These are phyloP conservation scores for human (Homo sapiens) DNA, from an alignment of 2,113 vertebrate genomes.

Conservation along the genomic window DNA sequence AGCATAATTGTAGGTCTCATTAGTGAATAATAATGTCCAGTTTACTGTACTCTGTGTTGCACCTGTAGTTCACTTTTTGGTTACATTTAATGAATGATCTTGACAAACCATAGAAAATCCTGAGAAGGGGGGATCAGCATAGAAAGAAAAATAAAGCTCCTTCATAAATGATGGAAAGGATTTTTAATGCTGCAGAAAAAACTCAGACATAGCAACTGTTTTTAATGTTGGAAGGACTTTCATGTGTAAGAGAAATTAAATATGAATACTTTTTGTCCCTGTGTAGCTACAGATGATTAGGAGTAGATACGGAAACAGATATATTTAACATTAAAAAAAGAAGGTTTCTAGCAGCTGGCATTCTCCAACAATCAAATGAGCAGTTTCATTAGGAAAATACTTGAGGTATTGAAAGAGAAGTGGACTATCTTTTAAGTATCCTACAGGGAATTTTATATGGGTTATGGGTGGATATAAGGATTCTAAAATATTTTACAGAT, in stretches of 20 bases:
- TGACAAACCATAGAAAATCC: not conserved
- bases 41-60: not conserved
- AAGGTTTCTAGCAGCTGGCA: not conserved
- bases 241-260: not conserved
- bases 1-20: not conserved
- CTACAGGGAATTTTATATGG: not conserved
- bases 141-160: constrained; percentile 1
- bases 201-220: not conserved
- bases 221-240: constrained; percentile 3
- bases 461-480: not conserved
- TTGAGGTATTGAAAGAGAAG: not conserved
- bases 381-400: not conserved
- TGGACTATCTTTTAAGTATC: not conserved
- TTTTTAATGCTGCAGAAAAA: not conserved
- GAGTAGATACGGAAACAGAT: not conserved
- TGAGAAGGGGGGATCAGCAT: not conserved
- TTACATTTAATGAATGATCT: not conserved
- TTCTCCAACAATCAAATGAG: constrained; percentile 6
- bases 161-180: not conserved
- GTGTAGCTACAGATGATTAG: not conserved
- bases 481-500: not conserved
- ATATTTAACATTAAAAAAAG: not conserved
- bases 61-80: not conserved
- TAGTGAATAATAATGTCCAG: not conserved
- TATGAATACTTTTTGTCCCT: not conserved